These are phyloP conservation scores for Protophormia terraenovae DNA, from an alignment of 2,888 invertebrate species.

Conservation along the genomic window DNA sequence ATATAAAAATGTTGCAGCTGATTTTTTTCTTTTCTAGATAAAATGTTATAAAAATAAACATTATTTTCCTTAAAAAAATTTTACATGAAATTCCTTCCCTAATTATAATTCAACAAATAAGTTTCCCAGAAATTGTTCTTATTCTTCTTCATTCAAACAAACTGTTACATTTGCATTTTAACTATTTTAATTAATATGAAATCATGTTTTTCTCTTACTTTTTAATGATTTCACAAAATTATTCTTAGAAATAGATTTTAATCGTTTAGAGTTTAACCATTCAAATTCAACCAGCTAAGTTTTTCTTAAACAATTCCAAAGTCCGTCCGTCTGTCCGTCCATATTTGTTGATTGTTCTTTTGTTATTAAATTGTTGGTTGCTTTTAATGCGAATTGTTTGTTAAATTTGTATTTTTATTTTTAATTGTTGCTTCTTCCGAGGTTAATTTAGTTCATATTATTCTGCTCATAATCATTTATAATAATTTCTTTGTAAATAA, in stretches of 20 bases:
- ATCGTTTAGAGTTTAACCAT: not conserved
- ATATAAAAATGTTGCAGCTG: too few species aligned
- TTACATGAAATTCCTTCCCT: too few species aligned
- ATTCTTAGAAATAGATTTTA: not conserved
- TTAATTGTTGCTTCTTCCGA: slow-evolving; percentile 43
- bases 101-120: not conserved
- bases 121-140: not conserved
- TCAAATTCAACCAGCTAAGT: not conserved
- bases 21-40: too few species aligned
- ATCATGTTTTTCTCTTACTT: not conserved
- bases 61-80: too few species aligned
- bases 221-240: not conserved
- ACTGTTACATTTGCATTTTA: not conserved
- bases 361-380: not conserved
- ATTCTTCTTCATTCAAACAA: not conserved
- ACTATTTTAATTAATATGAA: too few species aligned
- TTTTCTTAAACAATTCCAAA: not conserved
- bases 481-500: slow-evolving; percentile 30
- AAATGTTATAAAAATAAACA: too few species aligned
- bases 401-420: slow-evolving; percentile 14
- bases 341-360: not conserved
- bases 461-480: slow-evolving; percentile 18
- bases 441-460: slow-evolving; percentile 46
- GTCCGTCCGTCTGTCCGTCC: too few species aligned
- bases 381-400: slow-evolving; percentile 7